phyloP scores from a whole-genome alignment of 2,888 invertebrate genomes.

The Cancer borealis region DNA sequence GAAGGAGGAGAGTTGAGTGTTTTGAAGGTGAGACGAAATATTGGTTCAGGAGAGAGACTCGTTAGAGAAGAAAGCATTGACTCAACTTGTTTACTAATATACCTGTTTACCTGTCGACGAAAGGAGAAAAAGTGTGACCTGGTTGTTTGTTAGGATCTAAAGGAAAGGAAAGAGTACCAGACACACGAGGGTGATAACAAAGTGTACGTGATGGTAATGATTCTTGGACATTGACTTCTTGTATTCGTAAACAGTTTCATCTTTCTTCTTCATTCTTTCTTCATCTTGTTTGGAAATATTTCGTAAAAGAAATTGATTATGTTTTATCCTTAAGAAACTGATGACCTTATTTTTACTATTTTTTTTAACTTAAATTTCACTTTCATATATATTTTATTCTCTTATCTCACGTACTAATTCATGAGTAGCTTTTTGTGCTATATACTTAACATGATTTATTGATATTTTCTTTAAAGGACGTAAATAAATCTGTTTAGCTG shows the following conservation, averaged over 20 bases:
- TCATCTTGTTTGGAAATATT: neutral
- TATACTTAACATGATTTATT: neutral
- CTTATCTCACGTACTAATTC: too few relatives aligned
- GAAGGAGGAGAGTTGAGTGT: neutral
- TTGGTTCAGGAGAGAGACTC: neutral
- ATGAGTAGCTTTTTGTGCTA: too few relatives aligned
- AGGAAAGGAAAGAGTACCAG: neutral
- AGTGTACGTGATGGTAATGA: neutral
- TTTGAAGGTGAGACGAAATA: neutral
- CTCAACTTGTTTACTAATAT: neutral
- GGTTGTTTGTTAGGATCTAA: neutral
- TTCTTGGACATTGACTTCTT: neutral
- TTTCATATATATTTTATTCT: too few relatives aligned
- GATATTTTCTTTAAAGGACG: neutral
- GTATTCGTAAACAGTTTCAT: neutral
- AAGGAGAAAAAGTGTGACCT: neutral
- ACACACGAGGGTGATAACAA: neutral
- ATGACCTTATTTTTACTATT: neutral
- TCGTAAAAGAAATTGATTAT: too few relatives aligned
- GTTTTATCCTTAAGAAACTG: neutral
- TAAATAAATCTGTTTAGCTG: neutral
- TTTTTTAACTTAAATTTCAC: neutral
- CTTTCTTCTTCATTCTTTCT: neutral
- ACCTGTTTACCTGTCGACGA: neutral
- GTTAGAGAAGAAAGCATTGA: neutral